Evolutionary conservation across 2,888 invertebrate genomes (phyloP).

Genomic region (Eristalis arbustorum): DNA sequence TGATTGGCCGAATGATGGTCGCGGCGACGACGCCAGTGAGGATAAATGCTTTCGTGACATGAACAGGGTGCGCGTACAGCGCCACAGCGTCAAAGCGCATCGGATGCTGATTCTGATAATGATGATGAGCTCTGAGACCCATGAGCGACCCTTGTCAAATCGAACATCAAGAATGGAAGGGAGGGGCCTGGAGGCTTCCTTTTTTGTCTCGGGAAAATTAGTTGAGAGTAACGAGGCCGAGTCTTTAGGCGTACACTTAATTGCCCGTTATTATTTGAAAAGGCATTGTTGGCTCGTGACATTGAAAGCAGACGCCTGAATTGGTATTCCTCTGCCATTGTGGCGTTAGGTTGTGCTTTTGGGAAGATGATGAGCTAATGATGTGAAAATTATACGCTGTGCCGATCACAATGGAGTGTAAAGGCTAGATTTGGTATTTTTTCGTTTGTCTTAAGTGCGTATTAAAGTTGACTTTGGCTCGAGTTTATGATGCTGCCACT

Average conservation of each 20-base stretch:
- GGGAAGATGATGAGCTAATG: constrained; percentile 52
- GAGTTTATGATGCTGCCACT: not conserved
- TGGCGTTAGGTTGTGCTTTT: constrained; percentile 13
- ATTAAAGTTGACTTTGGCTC: constrained; percentile 34
- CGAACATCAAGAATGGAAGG: constrained; percentile 13
- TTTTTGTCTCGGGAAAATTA: constrained; percentile 22
- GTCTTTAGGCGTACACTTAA: constrained; percentile 52
- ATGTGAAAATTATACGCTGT: constrained; percentile 47
- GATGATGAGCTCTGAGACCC: constrained; percentile 9
- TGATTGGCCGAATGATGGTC: constrained; percentile 37
- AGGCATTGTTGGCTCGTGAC: constrained; percentile 46
- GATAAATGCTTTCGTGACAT: constrained; percentile 59
- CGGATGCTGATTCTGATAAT: constrained; percentile 28
- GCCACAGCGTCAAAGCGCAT: constrained; percentile 16
- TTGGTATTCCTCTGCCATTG: constrained; percentile 29
- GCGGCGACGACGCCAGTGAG: constrained; percentile 32
- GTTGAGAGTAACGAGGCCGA: constrained; percentile 44
- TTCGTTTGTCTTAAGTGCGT: constrained; percentile 11
- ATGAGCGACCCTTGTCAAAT: constrained; percentile 39
- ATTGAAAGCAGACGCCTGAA: constrained; percentile 39
- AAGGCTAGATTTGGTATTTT: constrained; percentile 23
- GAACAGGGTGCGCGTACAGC: constrained; percentile 34
- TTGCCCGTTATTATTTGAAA: constrained; percentile 56
- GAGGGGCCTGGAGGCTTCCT: not conserved
- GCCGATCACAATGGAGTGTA: constrained; percentile 31